Base-by-base conservation (phyloP, 2,797 vertebrate species). In the Coregonus sp. region DNA sequence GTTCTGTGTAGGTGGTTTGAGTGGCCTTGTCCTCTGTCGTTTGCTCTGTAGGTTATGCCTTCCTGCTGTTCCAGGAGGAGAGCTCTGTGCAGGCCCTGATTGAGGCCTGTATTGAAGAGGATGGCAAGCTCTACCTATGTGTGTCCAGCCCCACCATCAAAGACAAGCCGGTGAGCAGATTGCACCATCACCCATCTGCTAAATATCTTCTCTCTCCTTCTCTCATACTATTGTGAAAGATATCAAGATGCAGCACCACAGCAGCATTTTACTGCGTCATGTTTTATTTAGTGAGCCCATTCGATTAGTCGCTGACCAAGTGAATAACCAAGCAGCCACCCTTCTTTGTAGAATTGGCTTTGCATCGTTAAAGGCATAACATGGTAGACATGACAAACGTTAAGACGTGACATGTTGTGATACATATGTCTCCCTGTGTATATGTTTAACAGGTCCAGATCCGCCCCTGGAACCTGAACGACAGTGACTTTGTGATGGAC, bases 401-500 rank as follows among this genome's bases (percentile, higher is more conserved):
- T 18, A 16, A 18, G 18, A 59, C 54, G 0, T 59, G 5, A n/a
- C 54, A 59, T 59, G 54, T 2, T 56, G 65, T 66, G 6, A n/a
- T 25, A 33, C 29, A 73, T 29, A 16, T 76, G 33, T 70, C 29
- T 72, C 15, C 15, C 4, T 40, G 14, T 72, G 70, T 61, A 12
- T 61, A 52, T 33, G 5, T 73, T 15, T 37, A 54, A 84, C 92
- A 99, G 98, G 98, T 99, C 89, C 98, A 99, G 94, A 99, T 99
- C 85, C 97, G 98, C 78, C 98, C 98, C 33, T 99, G 98, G 98
- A 99, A 99, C 93, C 96, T 99, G 90, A 99, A 98, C 71, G 98
- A 99, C 92, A 99, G 98, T 80, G 98, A 99, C 87, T 99, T 99
- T 87, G 98, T 99, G 90, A 99, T 99, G 98, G 98, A 99, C 86